Evolutionary conservation across 2,113 vertebrate species (phyloP).

Genomic region (Psammodynastes pulverulentus): DNA sequence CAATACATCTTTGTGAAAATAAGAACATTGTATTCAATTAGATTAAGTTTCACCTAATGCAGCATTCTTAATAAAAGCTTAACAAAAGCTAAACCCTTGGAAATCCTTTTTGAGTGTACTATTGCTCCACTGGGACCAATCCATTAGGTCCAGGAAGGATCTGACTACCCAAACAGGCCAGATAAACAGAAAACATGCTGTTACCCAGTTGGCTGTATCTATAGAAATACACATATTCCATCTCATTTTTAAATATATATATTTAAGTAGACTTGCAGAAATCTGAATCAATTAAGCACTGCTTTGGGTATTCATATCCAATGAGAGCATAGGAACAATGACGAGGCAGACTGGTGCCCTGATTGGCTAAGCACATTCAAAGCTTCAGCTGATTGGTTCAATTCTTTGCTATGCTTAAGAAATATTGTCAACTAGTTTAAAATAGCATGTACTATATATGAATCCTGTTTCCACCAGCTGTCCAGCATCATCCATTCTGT

Average conservation of each 20-base stretch:
- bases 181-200: neutral
- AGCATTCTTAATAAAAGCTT: neutral
- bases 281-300: neutral
- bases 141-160: neutral
- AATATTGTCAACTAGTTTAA: neutral
- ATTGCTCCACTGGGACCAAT: neutral
- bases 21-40: neutral
- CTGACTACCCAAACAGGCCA: neutral
- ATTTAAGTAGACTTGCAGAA: neutral
- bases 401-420: neutral
- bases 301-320: neutral
- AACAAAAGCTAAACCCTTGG: neutral
- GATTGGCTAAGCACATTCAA: neutral
- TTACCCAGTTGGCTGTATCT: neutral
- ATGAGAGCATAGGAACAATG: neutral
- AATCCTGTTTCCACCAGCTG: neutral
- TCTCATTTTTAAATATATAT: neutral
- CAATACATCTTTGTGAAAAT: neutral
- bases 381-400: neutral
- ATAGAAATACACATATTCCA: neutral
- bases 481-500: neutral
- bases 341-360: neutral
- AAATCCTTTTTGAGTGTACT: neutral
- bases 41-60: neutral
- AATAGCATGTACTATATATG: neutral